These are phyloP conservation scores for Luperina nickerlii DNA, from an alignment of 2,888 invertebrate species.

Conservation along the genomic window DNA sequence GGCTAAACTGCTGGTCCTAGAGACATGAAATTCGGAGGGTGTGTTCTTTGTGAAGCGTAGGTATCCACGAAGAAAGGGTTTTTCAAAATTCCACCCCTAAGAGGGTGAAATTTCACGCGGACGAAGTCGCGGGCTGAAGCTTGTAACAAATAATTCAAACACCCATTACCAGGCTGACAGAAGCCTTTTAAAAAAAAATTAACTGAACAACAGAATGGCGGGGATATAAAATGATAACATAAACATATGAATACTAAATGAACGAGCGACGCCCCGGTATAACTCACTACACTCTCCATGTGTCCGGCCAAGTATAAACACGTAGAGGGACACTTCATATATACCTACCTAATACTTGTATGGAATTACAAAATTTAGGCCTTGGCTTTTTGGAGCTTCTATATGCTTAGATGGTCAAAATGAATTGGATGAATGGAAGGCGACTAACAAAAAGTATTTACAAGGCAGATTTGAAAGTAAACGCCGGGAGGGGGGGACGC, in stretches of 20 bases:
- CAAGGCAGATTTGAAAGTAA: not conserved
- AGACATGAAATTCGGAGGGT: too few relatives aligned
- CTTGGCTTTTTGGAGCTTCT: not conserved
- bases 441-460: not conserved
- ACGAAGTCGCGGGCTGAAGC: too few relatives aligned
- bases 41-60: too few relatives aligned
- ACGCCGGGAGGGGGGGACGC: not conserved
- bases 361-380: not conserved
- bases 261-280: slow-evolving; percentile 16
- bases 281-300: slow-evolving; percentile 10
- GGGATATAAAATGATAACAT: slow-evolving; percentile 12
- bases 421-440: not conserved
- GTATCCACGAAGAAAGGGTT: too few relatives aligned
- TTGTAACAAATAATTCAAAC: slow-evolving; percentile 8
- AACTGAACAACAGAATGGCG: not conserved
- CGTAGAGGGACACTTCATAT: slow-evolving; percentile 6
- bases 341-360: not conserved
- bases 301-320: slow-evolving; percentile 1
- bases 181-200: not conserved
- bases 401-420: not conserved
- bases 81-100: too few relatives aligned
- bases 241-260: slow-evolving; percentile 42
- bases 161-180: not conserved
- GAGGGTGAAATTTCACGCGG: too few relatives aligned
- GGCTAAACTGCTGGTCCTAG: too few relatives aligned